Conservation (phyloP, 2,113 vertebrate species). For the Phalacrocorax aristotelis region DNA sequence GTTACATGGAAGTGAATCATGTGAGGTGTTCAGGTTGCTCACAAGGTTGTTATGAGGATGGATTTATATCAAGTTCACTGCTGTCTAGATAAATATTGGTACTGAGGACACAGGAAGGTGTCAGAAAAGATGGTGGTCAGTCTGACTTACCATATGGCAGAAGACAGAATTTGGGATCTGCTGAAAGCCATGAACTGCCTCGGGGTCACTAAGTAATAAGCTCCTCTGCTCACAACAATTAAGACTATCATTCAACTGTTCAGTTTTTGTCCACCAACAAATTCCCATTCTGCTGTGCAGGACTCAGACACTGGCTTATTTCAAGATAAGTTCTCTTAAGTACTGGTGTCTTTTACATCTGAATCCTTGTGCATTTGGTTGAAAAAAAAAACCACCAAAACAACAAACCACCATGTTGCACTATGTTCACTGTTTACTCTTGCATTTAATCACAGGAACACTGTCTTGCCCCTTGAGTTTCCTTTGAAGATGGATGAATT, state of each 20-base stretch:
- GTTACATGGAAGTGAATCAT: neutral
- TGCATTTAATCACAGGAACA: neutral
- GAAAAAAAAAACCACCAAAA: neutral
- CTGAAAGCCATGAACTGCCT: neutral
- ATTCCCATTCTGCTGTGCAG: neutral
- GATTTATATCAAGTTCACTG: neutral
- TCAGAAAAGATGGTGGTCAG: neutral
- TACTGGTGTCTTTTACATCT: neutral
- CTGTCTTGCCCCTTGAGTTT: neutral
- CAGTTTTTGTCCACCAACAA: neutral
- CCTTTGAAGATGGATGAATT: slow-evolving; percentile 24
- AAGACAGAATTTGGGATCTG: neutral
- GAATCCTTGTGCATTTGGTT: neutral
- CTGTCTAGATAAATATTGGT: neutral
- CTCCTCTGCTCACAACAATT: neutral
- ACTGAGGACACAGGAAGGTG: neutral
- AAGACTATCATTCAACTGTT: neutral
- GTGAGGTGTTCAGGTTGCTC: neutral
- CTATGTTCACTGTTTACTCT: neutral
- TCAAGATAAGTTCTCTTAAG: neutral
- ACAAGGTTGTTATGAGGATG: neutral
- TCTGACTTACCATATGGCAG: neutral
- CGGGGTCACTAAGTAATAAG: neutral
- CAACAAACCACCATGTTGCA: neutral
- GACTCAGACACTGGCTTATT: neutral